Evolutionary conservation across 2,797 vertebrate species (phyloP), one percentile per base, ranked within the genome.

Genomic region (Lacerta agilis): DNA sequence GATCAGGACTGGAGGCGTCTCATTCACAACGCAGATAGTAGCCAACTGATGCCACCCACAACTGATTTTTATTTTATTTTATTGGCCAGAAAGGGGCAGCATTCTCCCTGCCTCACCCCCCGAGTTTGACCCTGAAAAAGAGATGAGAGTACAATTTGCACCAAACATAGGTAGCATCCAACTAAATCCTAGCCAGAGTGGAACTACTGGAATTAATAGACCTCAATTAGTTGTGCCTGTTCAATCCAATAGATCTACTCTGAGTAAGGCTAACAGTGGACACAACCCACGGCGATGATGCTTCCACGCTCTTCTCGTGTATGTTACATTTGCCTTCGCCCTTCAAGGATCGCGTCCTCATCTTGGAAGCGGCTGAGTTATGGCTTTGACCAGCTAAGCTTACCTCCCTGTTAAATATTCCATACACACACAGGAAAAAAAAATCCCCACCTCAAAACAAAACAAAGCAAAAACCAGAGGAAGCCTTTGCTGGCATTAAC

Each of bases 341-440:
- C 88, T 67, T 1, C 61, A 81, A 76, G n/a, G 83, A 15, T 23
- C 1, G 69, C 83, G 33, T 23, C 87, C 7, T 18, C 67, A 84
- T 73, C 83, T 85, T 33, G 93, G 92, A 89, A 93, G 91, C 82
- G 90, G 86, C 79, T 0, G 75, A 93, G 88, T 83, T 75, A 91
- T 95, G 95, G 95, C 94, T 95, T 93, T 55, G 92, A 90, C 79
- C 92, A 93, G 90, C 94, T 88, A 73, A 38, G 73, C 41, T 91
- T 89, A 55, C 79, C 72, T 69, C 3, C 36, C 2, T 79, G 90
- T 79, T 25, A 8, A 55, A 55, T 55, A 69, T 49, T 75, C 15
- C 18, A 36, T n/a, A n/a, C 23, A 33, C 36, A 36, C 64, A 38
- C 13, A 73, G 72, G 72, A 1, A 20, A 55, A 20, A 1, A 55